Conservation (phyloP, 1,140 invertebrate species). For the Aphelinus atriplicis region DNA sequence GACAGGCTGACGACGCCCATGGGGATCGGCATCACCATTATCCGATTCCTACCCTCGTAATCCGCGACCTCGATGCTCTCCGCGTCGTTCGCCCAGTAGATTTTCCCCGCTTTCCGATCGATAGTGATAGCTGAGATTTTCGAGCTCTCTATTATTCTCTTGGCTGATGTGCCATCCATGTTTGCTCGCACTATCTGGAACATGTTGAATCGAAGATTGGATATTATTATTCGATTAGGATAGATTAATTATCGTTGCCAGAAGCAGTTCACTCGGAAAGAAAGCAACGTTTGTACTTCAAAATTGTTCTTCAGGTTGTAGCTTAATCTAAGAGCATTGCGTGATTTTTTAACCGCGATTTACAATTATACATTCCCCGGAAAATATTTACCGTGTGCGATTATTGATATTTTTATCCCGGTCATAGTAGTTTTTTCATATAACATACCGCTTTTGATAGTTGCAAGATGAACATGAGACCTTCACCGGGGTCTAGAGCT, state of each 20-base stretch:
- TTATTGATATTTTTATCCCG: no score
- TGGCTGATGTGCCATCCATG: constrained; percentile 5
- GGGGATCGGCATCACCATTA: background rate
- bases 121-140: constrained; percentile 1
- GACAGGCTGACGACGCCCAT: constrained; percentile 10
- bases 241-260: no score
- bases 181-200: constrained; percentile 20
- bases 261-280: no score
- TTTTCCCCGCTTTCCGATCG: background rate
- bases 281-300: no score
- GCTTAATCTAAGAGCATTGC: no score
- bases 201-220: no score
- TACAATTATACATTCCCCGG: no score
- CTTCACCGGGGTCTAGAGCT: background rate
- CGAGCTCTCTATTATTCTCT: background rate
- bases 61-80: background rate
- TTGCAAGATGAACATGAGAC: constrained; percentile 3
- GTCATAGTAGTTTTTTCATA: background rate
- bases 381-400: no score
- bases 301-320: no score
- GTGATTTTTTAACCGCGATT: no score
- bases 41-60: constrained; percentile 7
- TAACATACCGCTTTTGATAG: background rate
- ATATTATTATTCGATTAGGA: no score
- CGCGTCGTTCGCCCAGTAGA: constrained; percentile 16